Evolutionary conservation across 2,888 invertebrate species (phyloP).

Genomic region (Dilophus febrilis): DNA sequence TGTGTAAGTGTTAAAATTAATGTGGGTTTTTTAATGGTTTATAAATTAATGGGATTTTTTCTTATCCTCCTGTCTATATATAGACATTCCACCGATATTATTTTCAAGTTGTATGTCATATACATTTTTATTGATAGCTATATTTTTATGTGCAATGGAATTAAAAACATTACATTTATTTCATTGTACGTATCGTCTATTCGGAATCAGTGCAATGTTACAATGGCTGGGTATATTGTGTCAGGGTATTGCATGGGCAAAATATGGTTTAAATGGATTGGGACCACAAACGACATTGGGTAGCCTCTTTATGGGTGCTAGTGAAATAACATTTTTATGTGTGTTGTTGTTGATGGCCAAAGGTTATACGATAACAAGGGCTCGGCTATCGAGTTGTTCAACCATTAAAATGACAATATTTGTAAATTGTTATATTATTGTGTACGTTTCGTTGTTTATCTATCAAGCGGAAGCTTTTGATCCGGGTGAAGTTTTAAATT

Average conservation of each 20-base stretch:
- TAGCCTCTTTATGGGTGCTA: slow-evolving; percentile 50
- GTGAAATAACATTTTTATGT: slow-evolving; percentile 59
- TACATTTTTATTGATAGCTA: slow-evolving; percentile 49
- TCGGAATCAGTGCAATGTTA: slow-evolving; percentile 48
- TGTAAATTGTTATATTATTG: slow-evolving; percentile 55
- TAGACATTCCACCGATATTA: slow-evolving; percentile 74
- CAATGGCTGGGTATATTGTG: slow-evolving; percentile 55
- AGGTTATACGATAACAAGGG: slow-evolving; percentile 81
- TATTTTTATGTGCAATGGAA: slow-evolving; percentile 58
- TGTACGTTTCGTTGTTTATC: slow-evolving; percentile 58
- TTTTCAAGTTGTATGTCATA: slow-evolving; percentile 59
- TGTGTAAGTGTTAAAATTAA: slow-evolving; percentile 44
- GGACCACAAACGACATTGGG: slow-evolving; percentile 37
- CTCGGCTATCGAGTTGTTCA: slow-evolving; percentile 52
- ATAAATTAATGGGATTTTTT: not conserved
- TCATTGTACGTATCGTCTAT: slow-evolving; percentile 79
- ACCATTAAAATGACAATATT: slow-evolving; percentile 64
- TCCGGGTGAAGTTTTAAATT: slow-evolving; percentile 74
- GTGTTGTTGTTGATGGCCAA: slow-evolving; percentile 69
- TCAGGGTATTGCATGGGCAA: slow-evolving; percentile 52
- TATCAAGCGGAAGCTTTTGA: slow-evolving; percentile 78
- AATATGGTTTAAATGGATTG: slow-evolving; percentile 58
- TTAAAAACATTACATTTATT: slow-evolving; percentile 62
- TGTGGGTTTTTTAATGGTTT: not conserved
- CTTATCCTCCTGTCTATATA: slow-evolving; percentile 22